Evolutionary conservation across 1,140 invertebrate species (phyloP).

Genomic region (Drosophila eugracilis): DNA sequence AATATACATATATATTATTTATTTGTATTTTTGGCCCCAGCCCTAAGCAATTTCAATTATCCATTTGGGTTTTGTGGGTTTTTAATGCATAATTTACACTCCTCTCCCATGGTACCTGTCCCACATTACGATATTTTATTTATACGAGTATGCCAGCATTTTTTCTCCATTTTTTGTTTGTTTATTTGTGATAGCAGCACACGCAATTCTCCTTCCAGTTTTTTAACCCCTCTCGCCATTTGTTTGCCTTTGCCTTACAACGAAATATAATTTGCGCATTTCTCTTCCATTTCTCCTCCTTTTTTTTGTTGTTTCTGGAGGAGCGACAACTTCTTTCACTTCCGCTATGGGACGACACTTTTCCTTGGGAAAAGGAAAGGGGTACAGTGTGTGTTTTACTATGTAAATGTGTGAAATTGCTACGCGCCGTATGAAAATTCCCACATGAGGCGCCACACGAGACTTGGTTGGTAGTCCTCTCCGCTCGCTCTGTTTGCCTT

Average conservation of each 20-base stretch:
- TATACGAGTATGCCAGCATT: conserved; percentile 51
- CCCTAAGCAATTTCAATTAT: conserved; percentile 38
- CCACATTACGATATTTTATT: conserved; percentile 58
- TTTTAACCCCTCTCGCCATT: conserved; percentile 11
- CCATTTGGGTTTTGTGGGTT: conserved; percentile 33
- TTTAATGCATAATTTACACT: conserved; percentile 49
- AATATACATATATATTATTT: conserved; percentile 25
- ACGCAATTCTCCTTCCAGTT: conserved; percentile 10
- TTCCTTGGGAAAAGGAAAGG: conserved; percentile 33
- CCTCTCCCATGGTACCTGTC: conserved; percentile 41
- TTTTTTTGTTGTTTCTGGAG: conserved; percentile 42
- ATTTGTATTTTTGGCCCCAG: conserved; percentile 1
- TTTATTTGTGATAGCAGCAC: conserved; percentile 66
- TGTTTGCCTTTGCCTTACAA: conserved; percentile 69
- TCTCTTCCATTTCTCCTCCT: neutral
- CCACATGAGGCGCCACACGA: conserved; percentile 66
- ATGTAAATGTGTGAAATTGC: conserved; percentile 84
- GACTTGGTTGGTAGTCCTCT: conserved; percentile 22
- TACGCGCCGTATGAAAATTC: conserved; percentile 78
- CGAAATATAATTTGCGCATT: conserved; percentile 75
- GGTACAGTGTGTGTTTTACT: conserved; percentile 71
- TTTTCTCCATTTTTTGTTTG: conserved; percentile 50
- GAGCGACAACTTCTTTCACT: conserved; percentile 72
- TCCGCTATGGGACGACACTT: conserved; percentile 78
- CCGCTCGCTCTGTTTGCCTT: conserved; percentile 65